phyloP scores from a whole-genome alignment of 1,140 invertebrate genomes.

The Heliconius himera region DNA sequence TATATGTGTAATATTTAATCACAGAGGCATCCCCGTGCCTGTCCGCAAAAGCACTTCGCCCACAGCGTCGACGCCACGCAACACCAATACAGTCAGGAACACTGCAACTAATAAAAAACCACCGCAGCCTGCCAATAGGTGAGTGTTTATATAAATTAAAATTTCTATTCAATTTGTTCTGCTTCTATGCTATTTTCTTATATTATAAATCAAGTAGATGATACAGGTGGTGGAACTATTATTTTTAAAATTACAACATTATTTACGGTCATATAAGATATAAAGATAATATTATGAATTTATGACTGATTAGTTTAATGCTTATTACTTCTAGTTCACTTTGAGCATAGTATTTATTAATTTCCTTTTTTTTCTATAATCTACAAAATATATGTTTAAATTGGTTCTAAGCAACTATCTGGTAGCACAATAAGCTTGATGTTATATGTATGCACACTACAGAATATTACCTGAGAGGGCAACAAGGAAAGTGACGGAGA shows the following conservation, averaged over 20 bases:
- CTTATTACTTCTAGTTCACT: background rate
- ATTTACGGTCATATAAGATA: background rate
- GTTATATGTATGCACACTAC: conserved; percentile 54
- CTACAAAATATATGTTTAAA: background rate
- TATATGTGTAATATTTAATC: background rate
- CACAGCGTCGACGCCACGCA: conserved; percentile 47
- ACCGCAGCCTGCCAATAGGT: conserved; percentile 70
- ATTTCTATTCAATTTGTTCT: background rate
- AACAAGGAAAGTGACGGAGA: conserved; percentile 53
- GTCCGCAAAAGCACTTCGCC: conserved; percentile 70
- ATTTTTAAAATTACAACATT: background rate
- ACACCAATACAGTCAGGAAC: conserved; percentile 39
- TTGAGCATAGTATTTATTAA: background rate
- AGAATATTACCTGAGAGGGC: conserved; percentile 62
- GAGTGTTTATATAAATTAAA: conserved; percentile 12
- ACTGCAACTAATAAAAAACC: conserved; percentile 56
- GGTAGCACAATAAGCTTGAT: conserved; percentile 28
- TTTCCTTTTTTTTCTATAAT: background rate
- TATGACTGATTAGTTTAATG: background rate
- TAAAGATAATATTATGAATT: background rate
- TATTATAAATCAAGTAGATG: background rate
- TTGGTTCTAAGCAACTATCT: background rate
- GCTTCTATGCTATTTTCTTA: background rate
- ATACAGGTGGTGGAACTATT: background rate
- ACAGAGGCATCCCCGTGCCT: conserved; percentile 71